A percentile compares a stretch with the other conserved stretches of the same genome.
Evolutionary conservation across 2,113 vertebrate species (phyloP).

Genomic region (Lophochroa leadbeateri): DNA sequence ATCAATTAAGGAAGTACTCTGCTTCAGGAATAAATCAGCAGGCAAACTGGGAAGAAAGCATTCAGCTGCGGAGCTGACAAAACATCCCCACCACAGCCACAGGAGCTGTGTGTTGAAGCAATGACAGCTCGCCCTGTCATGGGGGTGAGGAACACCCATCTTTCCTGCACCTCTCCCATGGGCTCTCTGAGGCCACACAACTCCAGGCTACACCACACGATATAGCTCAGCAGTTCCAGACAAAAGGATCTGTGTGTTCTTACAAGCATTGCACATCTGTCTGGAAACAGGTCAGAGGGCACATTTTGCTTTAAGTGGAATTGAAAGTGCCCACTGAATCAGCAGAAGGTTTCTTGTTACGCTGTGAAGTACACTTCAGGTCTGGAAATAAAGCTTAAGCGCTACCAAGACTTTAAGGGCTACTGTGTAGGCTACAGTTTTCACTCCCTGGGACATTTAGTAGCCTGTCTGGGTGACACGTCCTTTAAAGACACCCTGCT

Average conservation of each 20-base stretch:
- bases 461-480: fast-evolving
- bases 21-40: not conserved
- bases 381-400: not conserved
- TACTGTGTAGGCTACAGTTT: not conserved
- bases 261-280: not conserved
- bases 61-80: not conserved
- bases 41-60: not conserved
- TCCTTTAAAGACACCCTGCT: not conserved
- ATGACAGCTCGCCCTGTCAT: fast-evolving
- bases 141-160: fast-evolving
- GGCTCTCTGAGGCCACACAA: not conserved
- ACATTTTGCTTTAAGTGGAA: not conserved
- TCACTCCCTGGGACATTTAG: not conserved
- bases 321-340: not conserved
- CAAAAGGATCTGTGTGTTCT: not conserved
- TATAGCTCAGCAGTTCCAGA: not conserved
- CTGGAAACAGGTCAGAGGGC: not conserved
- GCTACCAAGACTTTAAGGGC: not conserved
- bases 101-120: not conserved
- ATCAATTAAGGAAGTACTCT: not conserved
- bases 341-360: not conserved
- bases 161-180: fast-evolving
- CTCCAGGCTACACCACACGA: not conserved
- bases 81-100: not conserved
- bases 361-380: not conserved